Evolutionary conservation across 2,797 vertebrate genomes (phyloP).

Genomic region (Argentina silus): DNA sequence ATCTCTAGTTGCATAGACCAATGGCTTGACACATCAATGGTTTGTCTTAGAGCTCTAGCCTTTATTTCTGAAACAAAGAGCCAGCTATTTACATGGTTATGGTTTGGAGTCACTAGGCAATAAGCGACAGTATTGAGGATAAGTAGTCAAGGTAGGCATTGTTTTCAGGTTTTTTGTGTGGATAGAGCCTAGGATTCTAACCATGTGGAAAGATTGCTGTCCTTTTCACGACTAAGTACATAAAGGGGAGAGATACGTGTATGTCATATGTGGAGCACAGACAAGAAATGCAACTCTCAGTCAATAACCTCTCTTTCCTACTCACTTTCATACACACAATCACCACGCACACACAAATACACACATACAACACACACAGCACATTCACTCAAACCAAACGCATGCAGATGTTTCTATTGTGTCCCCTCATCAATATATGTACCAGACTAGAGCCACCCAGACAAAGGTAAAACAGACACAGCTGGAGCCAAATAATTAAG

Average conservation of each 20-base stretch:
- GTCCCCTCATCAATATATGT: slow-evolving; percentile 28
- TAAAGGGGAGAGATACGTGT: neutral
- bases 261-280: neutral
- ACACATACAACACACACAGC: slow-evolving; percentile 14
- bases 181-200: too few species aligned
- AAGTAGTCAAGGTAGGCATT: too few species aligned
- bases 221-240: neutral
- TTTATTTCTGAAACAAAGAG: too few species aligned
- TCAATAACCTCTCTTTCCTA: neutral
- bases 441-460: slow-evolving; percentile 20
- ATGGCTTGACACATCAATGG: neutral
- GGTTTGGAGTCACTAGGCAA: neutral
- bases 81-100: too few species aligned
- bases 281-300: slow-evolving; percentile 4
- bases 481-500: slow-evolving; percentile 16
- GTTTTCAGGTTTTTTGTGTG: too few species aligned
- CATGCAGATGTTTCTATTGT: slow-evolving; percentile 25
- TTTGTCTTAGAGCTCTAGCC: neutral
- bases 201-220: neutral
- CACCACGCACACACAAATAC: too few species aligned
- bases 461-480: slow-evolving; percentile 22
- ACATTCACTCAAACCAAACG: slow-evolving; percentile 19
- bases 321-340: neutral
- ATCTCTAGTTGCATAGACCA: neutral
- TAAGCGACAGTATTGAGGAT: too few species aligned